Percentiles rank a stretch among this genome's conserved stretches.
phyloP scores from a whole-genome alignment of 2,113 vertebrate species.

The Atractosteus spatula region DNA sequence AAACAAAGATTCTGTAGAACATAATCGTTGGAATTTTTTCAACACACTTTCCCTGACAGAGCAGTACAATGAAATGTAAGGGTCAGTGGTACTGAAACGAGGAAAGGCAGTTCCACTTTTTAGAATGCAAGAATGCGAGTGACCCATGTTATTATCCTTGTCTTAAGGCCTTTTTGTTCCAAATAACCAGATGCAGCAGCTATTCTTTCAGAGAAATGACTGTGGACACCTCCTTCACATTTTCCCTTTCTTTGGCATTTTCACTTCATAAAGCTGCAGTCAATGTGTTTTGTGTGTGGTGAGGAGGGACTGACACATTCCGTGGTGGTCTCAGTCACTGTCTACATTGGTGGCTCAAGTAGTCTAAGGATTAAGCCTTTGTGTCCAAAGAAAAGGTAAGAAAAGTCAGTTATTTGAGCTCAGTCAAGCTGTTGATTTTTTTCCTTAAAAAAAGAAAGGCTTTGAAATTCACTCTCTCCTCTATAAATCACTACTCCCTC shows the following conservation, averaged over 20 bases:
- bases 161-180: constrained; percentile 81
- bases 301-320: constrained; percentile 81
- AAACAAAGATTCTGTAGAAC: constrained; percentile 71
- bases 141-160: constrained; percentile 77
- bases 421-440: constrained; percentile 92
- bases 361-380: constrained; percentile 92
- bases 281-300: constrained; percentile 87
- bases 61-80: constrained; percentile 78
- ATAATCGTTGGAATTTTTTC: constrained; percentile 66
- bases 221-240: constrained; percentile 82
- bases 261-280: constrained; percentile 97
- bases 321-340: constrained; percentile 86
- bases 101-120: constrained; percentile 76
- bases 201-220: constrained; percentile 78
- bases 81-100: constrained; percentile 90
- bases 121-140: constrained; percentile 69
- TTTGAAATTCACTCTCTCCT: constrained; percentile 78
- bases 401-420: constrained; percentile 98
- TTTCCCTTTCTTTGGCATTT: constrained; percentile 82
- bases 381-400: constrained; percentile 89
- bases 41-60: constrained; percentile 83
- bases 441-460: constrained; percentile 70
- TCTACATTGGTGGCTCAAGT: constrained; percentile 92
- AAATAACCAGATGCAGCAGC: constrained; percentile 81
- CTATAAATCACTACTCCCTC: constrained; percentile 75